Percentiles rank a stretch among this genome's conserved stretches.
Conservation (phyloP, 2,797 vertebrate species). For the Tapera naevia region DNA sequence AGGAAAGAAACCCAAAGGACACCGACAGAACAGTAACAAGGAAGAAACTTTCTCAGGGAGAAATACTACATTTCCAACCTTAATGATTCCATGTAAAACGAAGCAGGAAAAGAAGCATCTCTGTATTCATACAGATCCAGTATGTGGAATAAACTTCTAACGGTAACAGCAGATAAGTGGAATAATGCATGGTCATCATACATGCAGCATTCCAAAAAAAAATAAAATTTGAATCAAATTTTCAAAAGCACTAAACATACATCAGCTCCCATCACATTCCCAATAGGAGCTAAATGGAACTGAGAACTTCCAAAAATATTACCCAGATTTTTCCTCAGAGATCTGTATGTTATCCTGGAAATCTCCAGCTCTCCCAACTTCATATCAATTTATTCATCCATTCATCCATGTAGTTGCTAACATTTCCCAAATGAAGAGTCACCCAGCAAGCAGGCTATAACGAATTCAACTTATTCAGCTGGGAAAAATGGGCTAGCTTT, state of each 20-base stretch:
- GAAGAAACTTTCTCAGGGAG: background rate
- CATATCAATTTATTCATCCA: slow-evolving; percentile 3
- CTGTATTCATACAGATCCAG: background rate
- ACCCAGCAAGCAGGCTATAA: background rate
- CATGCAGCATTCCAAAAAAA: background rate
- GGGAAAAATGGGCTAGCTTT: background rate
- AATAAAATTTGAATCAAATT: background rate
- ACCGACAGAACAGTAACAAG: background rate
- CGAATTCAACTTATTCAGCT: background rate
- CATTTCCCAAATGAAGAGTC: background rate
- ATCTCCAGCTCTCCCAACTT: background rate
- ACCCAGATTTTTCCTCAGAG: background rate
- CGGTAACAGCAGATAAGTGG: background rate
- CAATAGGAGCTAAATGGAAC: background rate
- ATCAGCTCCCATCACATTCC: background rate
- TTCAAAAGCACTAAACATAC: background rate
- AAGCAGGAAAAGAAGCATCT: background rate
- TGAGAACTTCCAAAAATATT: background rate
- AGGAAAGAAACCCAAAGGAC: background rate
- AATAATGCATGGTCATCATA: background rate
- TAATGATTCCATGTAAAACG: rapidly evolving
- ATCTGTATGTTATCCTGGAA: background rate
- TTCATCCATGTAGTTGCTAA: background rate
- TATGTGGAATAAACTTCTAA: background rate
- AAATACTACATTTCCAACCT: background rate